Conservation (phyloP, 1,140 invertebrate genomes). For the Sipha flava region DNA sequence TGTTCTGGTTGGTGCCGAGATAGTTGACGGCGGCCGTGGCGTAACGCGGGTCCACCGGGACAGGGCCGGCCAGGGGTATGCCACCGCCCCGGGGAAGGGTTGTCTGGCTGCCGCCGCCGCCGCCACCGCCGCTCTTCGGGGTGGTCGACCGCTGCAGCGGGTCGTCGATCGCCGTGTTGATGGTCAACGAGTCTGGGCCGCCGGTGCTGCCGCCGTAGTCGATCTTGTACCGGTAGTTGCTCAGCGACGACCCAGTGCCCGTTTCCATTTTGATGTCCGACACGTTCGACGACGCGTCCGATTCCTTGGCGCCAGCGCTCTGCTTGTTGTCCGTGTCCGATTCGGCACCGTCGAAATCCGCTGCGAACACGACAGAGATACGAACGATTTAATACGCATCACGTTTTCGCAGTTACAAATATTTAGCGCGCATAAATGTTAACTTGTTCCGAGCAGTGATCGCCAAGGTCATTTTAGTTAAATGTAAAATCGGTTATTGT, state of each 20-base stretch:
- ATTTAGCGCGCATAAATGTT: no score
- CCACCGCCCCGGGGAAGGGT: slow-evolving; percentile 44
- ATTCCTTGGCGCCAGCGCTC: slow-evolving; percentile 55
- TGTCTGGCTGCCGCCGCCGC: slow-evolving; percentile 46
- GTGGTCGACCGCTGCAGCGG: background rate
- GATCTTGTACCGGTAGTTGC: slow-evolving; percentile 44
- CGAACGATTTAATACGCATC: no score
- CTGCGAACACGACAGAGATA: background rate
- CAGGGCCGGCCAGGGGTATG: slow-evolving; percentile 65
- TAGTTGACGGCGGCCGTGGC: slow-evolving; percentile 44
- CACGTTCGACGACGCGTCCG: slow-evolving; percentile 79
- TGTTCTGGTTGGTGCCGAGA: slow-evolving; percentile 71
- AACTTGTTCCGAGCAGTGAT: no score
- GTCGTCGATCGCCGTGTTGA: background rate
- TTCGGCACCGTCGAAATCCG: background rate
- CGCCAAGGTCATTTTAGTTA: no score
- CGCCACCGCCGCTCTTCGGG: slow-evolving; percentile 39
- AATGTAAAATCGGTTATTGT: no score
- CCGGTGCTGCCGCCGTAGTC: background rate
- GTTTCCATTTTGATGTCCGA: slow-evolving; percentile 84
- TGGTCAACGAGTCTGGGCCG: background rate
- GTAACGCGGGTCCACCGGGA: slow-evolving; percentile 51
- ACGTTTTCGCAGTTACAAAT: no score
- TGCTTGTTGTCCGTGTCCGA: background rate
- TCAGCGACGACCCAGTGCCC: slow-evolving; percentile 69